Evolutionary conservation across 2,888 invertebrate genomes (phyloP).

Genomic region (Leucoma salicis): DNA sequence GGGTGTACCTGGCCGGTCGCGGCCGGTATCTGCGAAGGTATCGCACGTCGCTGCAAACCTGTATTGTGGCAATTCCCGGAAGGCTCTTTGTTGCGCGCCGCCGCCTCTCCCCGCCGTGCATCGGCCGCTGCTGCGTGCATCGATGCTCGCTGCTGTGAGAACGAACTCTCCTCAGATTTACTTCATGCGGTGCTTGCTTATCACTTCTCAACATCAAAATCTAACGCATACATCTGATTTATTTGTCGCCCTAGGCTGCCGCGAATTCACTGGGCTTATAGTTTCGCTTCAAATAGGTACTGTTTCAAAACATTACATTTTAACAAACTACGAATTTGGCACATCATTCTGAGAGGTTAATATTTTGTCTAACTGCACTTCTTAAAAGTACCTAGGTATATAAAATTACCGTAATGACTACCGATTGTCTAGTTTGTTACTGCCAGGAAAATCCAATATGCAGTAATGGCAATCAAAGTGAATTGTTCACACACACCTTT

Average conservation of each 20-base stretch:
- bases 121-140: constrained; percentile 31
- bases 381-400: too few species aligned
- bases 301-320: too few species aligned
- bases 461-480: neutral
- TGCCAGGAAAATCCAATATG: neutral
- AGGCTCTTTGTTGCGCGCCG: constrained; percentile 77
- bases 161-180: constrained; percentile 43
- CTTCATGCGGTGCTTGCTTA: constrained; percentile 32
- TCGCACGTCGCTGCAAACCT: constrained; percentile 80
- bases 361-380: too few species aligned
- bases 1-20: constrained; percentile 59
- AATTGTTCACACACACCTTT: constrained; percentile 14
- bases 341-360: too few species aligned
- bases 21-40: constrained; percentile 78
- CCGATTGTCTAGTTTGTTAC: neutral
- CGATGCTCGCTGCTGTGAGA: constrained; percentile 49
- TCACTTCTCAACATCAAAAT: constrained; percentile 25
- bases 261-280: neutral
- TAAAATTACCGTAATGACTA: too few species aligned
- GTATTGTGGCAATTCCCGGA: constrained; percentile 80
- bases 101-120: constrained; percentile 40
- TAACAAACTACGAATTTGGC: too few species aligned
- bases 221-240: constrained; percentile 6
- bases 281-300: too few species aligned
- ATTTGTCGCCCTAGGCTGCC: neutral